Evolutionary conservation across 2,797 vertebrate genomes (phyloP), one percentile per base, ranked within the genome.

Genomic region (Diceros bicornis): DNA sequence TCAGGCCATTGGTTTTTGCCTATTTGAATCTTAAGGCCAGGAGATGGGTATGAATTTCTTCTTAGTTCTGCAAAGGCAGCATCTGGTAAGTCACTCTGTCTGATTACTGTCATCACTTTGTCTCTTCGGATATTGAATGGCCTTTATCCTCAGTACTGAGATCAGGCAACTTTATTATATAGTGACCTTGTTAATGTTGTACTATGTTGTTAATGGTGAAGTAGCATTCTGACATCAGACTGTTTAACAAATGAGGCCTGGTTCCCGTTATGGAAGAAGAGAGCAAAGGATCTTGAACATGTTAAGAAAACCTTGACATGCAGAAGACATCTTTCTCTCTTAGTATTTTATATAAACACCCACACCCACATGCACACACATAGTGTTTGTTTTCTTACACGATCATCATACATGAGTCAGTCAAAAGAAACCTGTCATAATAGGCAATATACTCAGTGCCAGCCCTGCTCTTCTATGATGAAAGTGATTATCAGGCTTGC

Each of bases 1-100:
- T 66, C n/a, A 57, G 57, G 8, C 57, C 37, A 34, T 32, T 37
- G 78, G 4, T 10, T 6, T 57, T 71, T 23, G 0, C 55, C 47
- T 91, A 59, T 57, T 71, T 94, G 74, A 82, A 68, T 61, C 14
- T 34, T 50, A 96, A 93, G 44, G 41, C 10, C 2, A 68, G 68
- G 34, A 71, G 96, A 64, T 52, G 6, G 44, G 20, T 74, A 37
- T 81, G 52, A 71, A 34, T 84, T 93, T 90, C 27, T 82, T 81
- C 68, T 69, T 66, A 85, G 44, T 86, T 97, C 41, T 44, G 72
- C 55, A 64, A 91, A 95, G 55, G n/a, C 18, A 89, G 32, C 34
- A 72, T 68, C 10, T 89, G 16, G 2, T 79, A 90, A 83, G 27
- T 68, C 64, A 91, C 66, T 93, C 44, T 10, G 1, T 66, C 32